Evolutionary conservation across 1,140 invertebrate genomes (phyloP).

Genomic region (Caenorhabditis latens): DNA sequence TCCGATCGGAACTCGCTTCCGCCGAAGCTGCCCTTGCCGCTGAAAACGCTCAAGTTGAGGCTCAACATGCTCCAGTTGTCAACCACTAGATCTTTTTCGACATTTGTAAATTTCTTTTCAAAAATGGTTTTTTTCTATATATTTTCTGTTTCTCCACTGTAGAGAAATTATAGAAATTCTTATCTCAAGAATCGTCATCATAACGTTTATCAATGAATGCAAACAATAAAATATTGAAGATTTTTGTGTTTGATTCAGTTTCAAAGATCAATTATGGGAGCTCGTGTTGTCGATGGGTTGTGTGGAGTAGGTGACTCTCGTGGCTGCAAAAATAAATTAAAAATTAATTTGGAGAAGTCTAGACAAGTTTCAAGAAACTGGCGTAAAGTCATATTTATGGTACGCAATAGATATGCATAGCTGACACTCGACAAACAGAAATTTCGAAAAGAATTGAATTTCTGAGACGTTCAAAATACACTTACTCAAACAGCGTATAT

Average conservation of each 20-base stretch:
- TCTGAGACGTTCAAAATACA: too few species aligned
- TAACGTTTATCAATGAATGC: not conserved
- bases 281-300: conserved; percentile 6
- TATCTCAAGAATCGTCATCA: not conserved
- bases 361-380: too few species aligned
- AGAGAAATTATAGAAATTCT: not conserved
- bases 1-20: conserved; percentile 35
- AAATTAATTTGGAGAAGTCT: not conserved
- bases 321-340: not conserved
- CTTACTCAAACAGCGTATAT: too few species aligned
- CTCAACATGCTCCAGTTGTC: conserved; percentile 19
- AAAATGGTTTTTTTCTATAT: not conserved
- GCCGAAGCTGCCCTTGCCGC: conserved; percentile 59
- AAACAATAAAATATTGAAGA: not conserved
- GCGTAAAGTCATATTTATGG: too few species aligned
- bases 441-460: too few species aligned
- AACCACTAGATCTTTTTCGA: not conserved
- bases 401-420: too few species aligned
- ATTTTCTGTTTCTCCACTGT: not conserved
- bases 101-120: not conserved
- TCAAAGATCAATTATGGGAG: conserved; percentile 23
- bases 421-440: too few species aligned
- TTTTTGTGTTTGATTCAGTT: not conserved
- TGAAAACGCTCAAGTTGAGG: conserved; percentile 15
- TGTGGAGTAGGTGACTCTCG: not conserved